Conservation (phyloP, 2,888 invertebrate species). For the Allygus modestus region DNA sequence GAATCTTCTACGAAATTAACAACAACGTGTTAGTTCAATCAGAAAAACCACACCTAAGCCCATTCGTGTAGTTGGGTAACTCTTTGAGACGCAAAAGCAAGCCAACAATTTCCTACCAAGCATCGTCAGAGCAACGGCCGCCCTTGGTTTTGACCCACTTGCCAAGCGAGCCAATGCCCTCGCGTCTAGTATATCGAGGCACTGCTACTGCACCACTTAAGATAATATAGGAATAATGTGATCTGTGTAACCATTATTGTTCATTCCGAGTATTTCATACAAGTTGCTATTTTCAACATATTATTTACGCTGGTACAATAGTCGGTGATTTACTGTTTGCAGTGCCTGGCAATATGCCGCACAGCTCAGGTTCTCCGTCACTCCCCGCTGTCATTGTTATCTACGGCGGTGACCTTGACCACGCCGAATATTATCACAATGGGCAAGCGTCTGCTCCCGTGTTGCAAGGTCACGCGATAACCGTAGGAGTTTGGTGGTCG, state of each 20-base stretch:
- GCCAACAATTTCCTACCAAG: background rate
- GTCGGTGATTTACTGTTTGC: too few relatives aligned
- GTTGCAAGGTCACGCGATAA: constrained; percentile 20
- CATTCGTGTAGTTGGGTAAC: too few relatives aligned
- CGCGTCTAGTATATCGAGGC: background rate
- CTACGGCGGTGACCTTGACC: constrained; percentile 1
- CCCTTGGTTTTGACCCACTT: constrained; percentile 5
- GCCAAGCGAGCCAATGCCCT: background rate
- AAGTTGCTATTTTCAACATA: too few relatives aligned
- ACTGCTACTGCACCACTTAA: too few relatives aligned
- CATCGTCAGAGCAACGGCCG: background rate
- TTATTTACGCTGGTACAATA: too few relatives aligned
- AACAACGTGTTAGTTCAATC: too few relatives aligned
- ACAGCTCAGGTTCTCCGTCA: background rate
- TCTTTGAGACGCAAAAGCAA: background rate
- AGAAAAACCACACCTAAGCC: too few relatives aligned
- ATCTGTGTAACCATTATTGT: too few relatives aligned
- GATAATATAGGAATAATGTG: too few relatives aligned
- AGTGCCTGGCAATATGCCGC: background rate
- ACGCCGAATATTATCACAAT: constrained; percentile 4
- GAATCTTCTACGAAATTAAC: too few relatives aligned
- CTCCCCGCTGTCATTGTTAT: constrained; percentile 2
- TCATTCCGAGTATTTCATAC: too few relatives aligned
- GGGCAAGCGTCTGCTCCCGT: constrained; percentile 1
- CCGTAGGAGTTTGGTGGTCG: background rate